phyloP scores from a whole-genome alignment of 2,113 vertebrate genomes.

The Cisticola juncidis region DNA sequence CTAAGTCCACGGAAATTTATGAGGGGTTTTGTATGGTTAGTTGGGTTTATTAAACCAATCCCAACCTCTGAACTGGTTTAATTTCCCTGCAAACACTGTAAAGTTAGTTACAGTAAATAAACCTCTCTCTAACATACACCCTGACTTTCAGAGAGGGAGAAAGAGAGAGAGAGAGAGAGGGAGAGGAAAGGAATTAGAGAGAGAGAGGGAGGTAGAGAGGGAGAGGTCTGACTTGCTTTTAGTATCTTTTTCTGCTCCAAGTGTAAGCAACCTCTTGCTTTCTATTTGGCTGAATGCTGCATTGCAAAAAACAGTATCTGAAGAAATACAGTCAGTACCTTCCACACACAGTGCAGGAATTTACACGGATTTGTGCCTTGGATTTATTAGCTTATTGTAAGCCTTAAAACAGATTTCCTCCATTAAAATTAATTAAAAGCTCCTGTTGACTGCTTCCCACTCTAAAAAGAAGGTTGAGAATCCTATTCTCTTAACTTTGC shows the following conservation, averaged over 20 bases:
- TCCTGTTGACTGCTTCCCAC: conserved; percentile 59
- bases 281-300: conserved; percentile 16
- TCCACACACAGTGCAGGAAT: conserved; percentile 54
- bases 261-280: conserved; percentile 32
- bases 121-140: not conserved
- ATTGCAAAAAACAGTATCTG: conserved; percentile 46
- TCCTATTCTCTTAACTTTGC: conserved; percentile 30
- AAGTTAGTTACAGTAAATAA: conserved; percentile 63
- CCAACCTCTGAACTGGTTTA: not conserved
- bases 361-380: conserved; percentile 73
- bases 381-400: conserved; percentile 76
- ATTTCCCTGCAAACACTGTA: conserved; percentile 14
- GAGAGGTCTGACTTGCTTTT: conserved; percentile 22
- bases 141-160: not conserved
- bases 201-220: not conserved
- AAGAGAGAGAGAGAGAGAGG: not conserved
- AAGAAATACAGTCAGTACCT: conserved; percentile 69
- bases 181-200: not conserved
- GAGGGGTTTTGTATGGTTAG: not conserved
- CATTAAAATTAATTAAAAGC: conserved; percentile 79
- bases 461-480: conserved; percentile 27
- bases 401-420: conserved; percentile 70
- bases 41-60: not conserved
- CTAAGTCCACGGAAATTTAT: not conserved
- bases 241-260: conserved; percentile 1